Base-by-base conservation (phyloP, 2,797 vertebrate species). In the Macrochelys suwanniensis region DNA sequence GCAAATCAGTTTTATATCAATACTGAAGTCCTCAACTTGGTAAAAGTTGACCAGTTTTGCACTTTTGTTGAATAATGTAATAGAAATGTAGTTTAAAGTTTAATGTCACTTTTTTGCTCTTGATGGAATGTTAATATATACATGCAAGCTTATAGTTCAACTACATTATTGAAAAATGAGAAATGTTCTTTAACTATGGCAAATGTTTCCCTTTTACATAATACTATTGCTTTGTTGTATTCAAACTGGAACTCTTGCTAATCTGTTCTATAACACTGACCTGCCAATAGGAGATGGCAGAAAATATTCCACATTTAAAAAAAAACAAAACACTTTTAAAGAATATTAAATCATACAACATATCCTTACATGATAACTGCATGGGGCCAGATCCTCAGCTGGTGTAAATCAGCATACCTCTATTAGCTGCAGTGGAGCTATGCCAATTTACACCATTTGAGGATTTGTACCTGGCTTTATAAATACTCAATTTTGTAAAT, bases 121-220 rank as follows among this genome's bases (percentile, higher is more conserved):
- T 79, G 28, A 76, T 61, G 80, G 94, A 94, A 93, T 80, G 68
- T 77, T 71, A 53, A 19, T 94, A 57, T 83, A 92, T 61, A 84
- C 54, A 37, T 82, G 83, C 71, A 82, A 82, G n/a, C 13, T 61
- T n/a, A 50, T 25, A 80, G 71, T 88, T 88, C 91, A 91, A 84
- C 80, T 74, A 82, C 93, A 28, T 77, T 77, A 77, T 28, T 49
- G 45, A 77, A 61, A 82, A 47, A 21, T 54, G 88, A 92, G 95
- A 92, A 94, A 71, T 68, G 65, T 90, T 93, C 54, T 53, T 93
- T 89, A 90, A 92, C 91, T 68, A 68, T 37, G 3, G 45, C 85
- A 93, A 33, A 31, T 23, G 26, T 93, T 94, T 94, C 25, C 57
- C 45, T 78, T 88, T 84, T 85, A n/a, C 23, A 6, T 2, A 13